These are phyloP conservation scores for Megaceryle maxima DNA, from an alignment of 2,113 vertebrate genomes.

Conservation along the genomic window DNA sequence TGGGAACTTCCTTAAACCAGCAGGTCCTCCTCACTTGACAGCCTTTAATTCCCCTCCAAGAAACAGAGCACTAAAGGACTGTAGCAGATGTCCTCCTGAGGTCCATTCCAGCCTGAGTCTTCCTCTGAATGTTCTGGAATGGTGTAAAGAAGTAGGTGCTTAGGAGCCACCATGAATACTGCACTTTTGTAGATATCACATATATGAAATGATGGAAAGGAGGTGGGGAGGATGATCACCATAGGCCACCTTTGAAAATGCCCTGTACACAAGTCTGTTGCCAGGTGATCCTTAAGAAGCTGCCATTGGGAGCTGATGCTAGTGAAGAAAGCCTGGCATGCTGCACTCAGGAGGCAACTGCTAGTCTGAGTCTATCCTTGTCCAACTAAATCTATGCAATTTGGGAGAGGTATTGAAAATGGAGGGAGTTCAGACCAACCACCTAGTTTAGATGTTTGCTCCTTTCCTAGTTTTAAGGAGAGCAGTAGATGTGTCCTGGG, in stretches of 20 bases:
- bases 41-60: background rate
- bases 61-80: background rate
- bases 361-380: background rate
- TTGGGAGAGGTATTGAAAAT: background rate
- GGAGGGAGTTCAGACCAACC: background rate
- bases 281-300: background rate
- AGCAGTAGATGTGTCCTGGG: background rate
- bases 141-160: background rate
- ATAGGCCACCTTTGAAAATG: background rate
- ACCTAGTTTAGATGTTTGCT: background rate
- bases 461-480: background rate
- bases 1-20: background rate
- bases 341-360: background rate
- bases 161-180: background rate
- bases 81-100: background rate
- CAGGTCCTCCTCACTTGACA: background rate
- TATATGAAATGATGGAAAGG: background rate
- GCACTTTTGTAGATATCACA: background rate
- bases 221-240: background rate
- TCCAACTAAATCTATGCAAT: background rate
- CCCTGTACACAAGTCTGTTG: background rate
- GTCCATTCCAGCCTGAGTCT: background rate
- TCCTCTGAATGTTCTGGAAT: background rate
- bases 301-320: background rate
- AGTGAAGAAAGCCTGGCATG: background rate